These are phyloP conservation scores for Menura novaehollandiae DNA, from an alignment of 2,113 vertebrate genomes.

Conservation along the genomic window DNA sequence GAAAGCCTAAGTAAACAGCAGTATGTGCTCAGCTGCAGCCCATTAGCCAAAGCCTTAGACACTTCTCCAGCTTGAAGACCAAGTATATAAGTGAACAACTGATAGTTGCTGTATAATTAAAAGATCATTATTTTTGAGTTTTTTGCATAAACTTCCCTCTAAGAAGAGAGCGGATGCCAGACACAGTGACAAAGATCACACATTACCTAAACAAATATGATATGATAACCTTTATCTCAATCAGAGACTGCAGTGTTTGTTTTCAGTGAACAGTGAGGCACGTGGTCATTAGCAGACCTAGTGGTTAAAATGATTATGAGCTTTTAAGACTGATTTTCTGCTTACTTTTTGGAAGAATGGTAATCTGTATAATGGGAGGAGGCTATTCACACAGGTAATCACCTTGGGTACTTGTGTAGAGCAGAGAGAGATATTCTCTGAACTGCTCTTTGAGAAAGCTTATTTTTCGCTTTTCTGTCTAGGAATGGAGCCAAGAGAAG, in stretches of 20 bases:
- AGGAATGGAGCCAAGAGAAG: neutral
- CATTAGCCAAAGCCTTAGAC: neutral
- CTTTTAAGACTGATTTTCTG: neutral
- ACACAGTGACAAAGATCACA: neutral
- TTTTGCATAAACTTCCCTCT: neutral
- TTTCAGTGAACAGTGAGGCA: neutral
- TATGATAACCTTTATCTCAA: neutral
- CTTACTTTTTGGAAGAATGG: neutral
- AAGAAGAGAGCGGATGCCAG: neutral
- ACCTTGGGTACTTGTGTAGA: too few species aligned
- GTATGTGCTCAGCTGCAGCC: neutral
- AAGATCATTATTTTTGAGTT: neutral
- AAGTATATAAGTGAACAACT: neutral
- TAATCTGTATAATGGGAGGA: neutral
- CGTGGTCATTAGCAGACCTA: neutral
- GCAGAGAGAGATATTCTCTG: neutral
- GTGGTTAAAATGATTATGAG: neutral
- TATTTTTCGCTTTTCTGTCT: neutral
- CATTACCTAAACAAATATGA: neutral
- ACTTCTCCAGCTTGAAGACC: neutral
- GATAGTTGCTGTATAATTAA: neutral
- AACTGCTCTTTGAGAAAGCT: neutral
- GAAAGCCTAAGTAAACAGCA: constrained; percentile 11
- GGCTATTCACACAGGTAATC: neutral
- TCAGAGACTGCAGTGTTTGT: neutral